Evolutionary conservation across 2,797 vertebrate genomes (phyloP).

Genomic region (Borostomias antarcticus): DNA sequence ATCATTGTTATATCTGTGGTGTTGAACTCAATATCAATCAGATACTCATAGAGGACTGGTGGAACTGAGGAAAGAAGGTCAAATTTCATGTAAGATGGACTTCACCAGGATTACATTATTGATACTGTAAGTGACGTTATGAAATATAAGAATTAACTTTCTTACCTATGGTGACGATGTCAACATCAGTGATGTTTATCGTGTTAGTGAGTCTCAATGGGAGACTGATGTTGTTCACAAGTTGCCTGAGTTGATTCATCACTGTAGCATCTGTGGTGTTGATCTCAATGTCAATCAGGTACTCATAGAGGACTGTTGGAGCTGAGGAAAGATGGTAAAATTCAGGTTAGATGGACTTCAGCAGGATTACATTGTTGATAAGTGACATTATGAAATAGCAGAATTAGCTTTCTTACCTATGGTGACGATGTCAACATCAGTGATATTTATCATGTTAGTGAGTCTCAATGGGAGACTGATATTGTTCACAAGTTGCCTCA

Average conservation of each 20-base stretch:
- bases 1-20: not conserved
- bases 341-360: too few relatives aligned
- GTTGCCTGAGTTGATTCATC: constrained; percentile 24
- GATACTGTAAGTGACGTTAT: too few relatives aligned
- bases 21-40: constrained; percentile 8
- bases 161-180: constrained; percentile 54
- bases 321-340: too few relatives aligned
- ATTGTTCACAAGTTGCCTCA: too few relatives aligned
- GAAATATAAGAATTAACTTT: not conserved
- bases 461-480: too few relatives aligned
- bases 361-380: too few relatives aligned
- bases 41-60: not conserved
- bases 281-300: constrained; percentile 24
- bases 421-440: too few relatives aligned
- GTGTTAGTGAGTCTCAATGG: constrained; percentile 27
- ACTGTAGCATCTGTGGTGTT: constrained; percentile 22
- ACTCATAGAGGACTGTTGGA: constrained; percentile 22
- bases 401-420: too few relatives aligned
- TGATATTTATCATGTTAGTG: too few relatives aligned
- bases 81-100: too few relatives aligned
- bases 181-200: constrained; percentile 35
- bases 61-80: not conserved
- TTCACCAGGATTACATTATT: too few relatives aligned
- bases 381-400: too few relatives aligned
- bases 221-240: constrained; percentile 16